Evolutionary conservation across 2,797 vertebrate genomes (phyloP).

Genomic region (Columba guinea): DNA sequence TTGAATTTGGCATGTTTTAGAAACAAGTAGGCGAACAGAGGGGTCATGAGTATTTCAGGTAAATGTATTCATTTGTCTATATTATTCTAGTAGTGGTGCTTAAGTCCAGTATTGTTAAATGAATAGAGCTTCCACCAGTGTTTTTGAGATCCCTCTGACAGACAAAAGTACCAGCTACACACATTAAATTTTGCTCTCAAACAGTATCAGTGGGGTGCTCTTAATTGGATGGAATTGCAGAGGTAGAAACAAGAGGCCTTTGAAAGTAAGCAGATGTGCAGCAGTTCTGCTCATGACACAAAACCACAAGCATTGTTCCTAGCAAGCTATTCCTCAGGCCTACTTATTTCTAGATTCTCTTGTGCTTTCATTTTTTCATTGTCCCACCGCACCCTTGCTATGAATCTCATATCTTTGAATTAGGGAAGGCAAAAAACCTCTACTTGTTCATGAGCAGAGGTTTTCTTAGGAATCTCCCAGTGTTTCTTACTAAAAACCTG

Average conservation of each 20-base stretch:
- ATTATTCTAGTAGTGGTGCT: background rate
- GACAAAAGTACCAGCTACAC: background rate
- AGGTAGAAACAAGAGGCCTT: background rate
- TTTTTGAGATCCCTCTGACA: background rate
- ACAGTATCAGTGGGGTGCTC: background rate
- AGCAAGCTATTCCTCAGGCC: background rate
- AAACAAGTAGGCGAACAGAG: background rate
- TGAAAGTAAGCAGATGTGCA: background rate
- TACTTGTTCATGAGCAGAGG: background rate
- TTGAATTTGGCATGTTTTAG: background rate
- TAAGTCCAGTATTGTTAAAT: background rate
- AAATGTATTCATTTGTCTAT: too few species aligned
- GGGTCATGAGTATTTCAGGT: too few species aligned
- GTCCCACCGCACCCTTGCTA: too few species aligned
- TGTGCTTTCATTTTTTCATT: background rate
- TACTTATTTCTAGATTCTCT: background rate
- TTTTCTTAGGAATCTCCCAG: background rate
- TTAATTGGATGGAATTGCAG: background rate
- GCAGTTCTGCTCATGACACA: background rate
- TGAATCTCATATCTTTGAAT: background rate
- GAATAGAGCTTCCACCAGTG: background rate
- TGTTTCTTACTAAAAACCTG: background rate
- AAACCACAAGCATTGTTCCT: too few species aligned
- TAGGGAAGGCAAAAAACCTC: background rate
- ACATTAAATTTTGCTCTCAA: background rate